Evolutionary conservation across 2,797 vertebrate species (phyloP).

Genomic region (Arctocebus calabarensis): DNA sequence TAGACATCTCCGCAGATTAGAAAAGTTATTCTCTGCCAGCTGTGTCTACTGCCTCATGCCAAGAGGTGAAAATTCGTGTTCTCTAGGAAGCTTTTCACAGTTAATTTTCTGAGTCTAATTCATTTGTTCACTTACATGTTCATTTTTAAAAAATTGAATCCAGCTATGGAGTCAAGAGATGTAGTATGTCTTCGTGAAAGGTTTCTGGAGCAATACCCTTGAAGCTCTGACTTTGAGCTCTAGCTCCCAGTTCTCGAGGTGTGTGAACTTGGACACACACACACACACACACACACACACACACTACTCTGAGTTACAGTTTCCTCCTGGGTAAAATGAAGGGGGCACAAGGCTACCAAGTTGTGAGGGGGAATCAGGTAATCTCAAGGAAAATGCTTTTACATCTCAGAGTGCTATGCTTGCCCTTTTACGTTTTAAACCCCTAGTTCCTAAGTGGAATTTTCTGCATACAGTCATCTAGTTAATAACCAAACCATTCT

Average conservation of each 20-base stretch:
- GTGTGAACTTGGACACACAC: not conserved
- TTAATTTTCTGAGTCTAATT: constrained; percentile 17
- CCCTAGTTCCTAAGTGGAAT: not conserved
- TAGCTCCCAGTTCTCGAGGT: too few relatives aligned
- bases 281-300: too few relatives aligned
- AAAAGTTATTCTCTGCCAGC: too few relatives aligned
- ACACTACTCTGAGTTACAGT: not conserved
- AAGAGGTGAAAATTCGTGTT: not conserved
- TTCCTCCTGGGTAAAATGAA: not conserved
- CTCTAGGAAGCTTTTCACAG: not conserved
- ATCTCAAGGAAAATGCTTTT: not conserved
- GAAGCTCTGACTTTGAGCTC: not conserved
- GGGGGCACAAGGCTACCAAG: not conserved
- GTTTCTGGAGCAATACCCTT: not conserved
- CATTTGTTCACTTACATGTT: not conserved
- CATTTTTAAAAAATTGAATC: not conserved
- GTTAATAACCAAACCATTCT: not conserved
- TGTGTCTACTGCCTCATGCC: not conserved
- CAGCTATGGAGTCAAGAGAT: not conserved
- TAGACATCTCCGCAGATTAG: not conserved
- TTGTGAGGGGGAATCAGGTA: not conserved
- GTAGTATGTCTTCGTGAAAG: not conserved
- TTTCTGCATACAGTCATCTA: too few relatives aligned
- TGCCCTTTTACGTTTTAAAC: not conserved
- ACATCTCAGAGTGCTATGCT: not conserved